Conservation (phyloP, 1,140 invertebrate genomes). For the Rhopalosiphum maidis region DNA sequence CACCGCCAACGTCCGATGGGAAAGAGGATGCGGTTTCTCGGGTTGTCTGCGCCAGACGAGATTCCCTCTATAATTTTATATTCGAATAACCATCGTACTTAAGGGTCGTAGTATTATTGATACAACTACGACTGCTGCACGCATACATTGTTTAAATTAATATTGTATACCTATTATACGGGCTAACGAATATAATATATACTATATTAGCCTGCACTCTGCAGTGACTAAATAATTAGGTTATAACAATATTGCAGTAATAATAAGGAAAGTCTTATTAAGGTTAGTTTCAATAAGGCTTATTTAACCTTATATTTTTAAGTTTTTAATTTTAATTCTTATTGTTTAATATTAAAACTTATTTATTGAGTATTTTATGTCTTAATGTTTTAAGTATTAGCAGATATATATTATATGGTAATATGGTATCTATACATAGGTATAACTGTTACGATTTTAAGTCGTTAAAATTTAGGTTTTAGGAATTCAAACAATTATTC, state of each 20-base stretch:
- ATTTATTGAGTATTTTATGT: not conserved
- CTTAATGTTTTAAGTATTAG: too few species aligned
- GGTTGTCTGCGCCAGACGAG: not conserved
- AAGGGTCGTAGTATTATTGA: too few species aligned
- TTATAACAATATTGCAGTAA: not conserved
- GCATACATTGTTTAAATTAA: not conserved
- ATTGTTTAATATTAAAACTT: not conserved
- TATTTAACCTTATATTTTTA: too few species aligned
- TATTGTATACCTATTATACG: not conserved
- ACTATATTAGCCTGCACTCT: not conserved
- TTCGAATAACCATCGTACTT: not conserved
- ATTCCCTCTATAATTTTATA: not conserved
- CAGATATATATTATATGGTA: too few species aligned
- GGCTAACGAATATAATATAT: too few species aligned
- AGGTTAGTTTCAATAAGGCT: too few species aligned
- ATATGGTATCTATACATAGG: too few species aligned
- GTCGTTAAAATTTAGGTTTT: not conserved
- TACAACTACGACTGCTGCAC: not conserved
- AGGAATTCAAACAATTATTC: not conserved
- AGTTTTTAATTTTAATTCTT: too few species aligned
- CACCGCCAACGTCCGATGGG: not conserved
- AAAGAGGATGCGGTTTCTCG: constrained; percentile 8
- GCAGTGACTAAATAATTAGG: not conserved
- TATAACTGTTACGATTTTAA: not conserved
- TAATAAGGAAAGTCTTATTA: not conserved